Percentiles rank a stretch among this genome's conserved stretches.
phyloP scores from a whole-genome alignment of 2,113 vertebrate species.

The Struthio camelus region DNA sequence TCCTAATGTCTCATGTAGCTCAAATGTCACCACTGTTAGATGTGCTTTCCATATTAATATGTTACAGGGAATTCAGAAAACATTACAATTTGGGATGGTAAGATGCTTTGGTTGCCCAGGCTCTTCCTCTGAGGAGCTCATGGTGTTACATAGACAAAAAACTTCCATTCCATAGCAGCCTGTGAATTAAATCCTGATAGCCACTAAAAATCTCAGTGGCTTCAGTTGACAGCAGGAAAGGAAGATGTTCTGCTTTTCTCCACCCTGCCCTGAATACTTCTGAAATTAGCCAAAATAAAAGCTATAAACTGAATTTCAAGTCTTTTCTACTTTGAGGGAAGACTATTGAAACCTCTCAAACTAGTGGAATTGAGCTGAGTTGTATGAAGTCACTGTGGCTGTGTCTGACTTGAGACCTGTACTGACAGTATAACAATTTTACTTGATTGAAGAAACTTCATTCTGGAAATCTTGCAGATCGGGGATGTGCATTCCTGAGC shows the following conservation, averaged over 20 bases:
- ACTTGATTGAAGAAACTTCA: background rate
- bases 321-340: background rate
- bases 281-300: too few relatives aligned
- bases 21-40: background rate
- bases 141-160: background rate
- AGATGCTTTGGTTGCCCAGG: background rate
- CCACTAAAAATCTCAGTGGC: accelerated
- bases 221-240: background rate
- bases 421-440: background rate
- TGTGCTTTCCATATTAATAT: accelerated
- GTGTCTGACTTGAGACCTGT: background rate
- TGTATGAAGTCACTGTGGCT: background rate
- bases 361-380: background rate
- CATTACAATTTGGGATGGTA: accelerated
- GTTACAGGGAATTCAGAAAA: background rate
- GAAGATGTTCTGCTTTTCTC: background rate
- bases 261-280: background rate
- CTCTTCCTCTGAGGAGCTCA: accelerated
- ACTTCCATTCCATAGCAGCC: accelerated
- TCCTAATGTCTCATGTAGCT: background rate
- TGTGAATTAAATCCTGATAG: background rate
- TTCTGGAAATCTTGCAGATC: background rate
- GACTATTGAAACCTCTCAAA: background rate
- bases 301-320: background rate
- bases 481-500: background rate